Percentiles rank a stretch among this genome's conserved stretches.
Evolutionary conservation across 2,113 vertebrate species (phyloP).

Genomic region (Oenanthe melanoleuca): DNA sequence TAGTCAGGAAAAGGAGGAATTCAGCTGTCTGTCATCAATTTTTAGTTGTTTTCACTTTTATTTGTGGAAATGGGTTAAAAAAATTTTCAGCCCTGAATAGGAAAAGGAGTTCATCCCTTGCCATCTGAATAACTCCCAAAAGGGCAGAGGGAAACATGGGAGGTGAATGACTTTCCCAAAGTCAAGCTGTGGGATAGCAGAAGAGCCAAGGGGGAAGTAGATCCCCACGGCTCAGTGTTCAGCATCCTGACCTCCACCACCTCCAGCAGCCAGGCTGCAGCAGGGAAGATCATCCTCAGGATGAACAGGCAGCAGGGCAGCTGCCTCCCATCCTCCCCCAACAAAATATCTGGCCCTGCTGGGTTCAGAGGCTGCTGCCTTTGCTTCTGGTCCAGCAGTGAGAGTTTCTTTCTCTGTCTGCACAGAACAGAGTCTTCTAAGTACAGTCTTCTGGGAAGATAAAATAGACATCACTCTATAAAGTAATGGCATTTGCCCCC

Average conservation of each 20-base stretch:
- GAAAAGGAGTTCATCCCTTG: not conserved
- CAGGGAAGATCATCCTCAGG: rapidly evolving
- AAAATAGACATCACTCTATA: slow-evolving; percentile 40
- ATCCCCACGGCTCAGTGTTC: rapidly evolving
- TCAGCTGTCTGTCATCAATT: not conserved
- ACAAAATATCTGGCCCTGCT: not conserved
- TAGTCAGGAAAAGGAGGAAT: not conserved
- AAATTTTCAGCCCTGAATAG: not conserved
- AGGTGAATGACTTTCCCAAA: not conserved
- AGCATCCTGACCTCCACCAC: not conserved
- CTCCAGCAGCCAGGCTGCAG: not conserved
- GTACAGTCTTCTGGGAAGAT: not conserved
- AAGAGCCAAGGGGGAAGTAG: not conserved
- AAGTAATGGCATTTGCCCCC: slow-evolving; percentile 26
- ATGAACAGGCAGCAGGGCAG: not conserved
- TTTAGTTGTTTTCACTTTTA: not conserved
- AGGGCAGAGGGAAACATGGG: not conserved
- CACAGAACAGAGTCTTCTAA: not conserved
- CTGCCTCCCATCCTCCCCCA: not conserved
- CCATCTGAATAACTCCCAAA: not conserved
- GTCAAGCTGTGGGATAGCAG: not conserved
- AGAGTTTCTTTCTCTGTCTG: not conserved
- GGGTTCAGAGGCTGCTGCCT: not conserved
- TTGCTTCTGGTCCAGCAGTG: not conserved
- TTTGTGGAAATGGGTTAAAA: not conserved